A percentile compares a stretch with the other conserved stretches of the same genome.
Evolutionary conservation across 2,888 invertebrate genomes (phyloP).

Genomic region (Clusia tigrina): DNA sequence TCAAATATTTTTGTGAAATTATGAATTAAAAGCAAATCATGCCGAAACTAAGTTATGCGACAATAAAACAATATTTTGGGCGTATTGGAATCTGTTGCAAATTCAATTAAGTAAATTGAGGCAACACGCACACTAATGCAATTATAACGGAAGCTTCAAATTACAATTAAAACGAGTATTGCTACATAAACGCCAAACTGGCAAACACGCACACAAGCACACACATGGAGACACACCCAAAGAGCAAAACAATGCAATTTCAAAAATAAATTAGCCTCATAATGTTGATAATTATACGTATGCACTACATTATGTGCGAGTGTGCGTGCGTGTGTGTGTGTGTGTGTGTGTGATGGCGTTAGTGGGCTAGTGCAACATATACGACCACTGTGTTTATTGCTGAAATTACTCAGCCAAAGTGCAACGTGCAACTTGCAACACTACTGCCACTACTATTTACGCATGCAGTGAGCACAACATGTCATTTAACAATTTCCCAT

Average conservation of each 20-base stretch:
- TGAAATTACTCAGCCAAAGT: slow-evolving; percentile 1
- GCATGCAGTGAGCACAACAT: background rate
- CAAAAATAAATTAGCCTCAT: slow-evolving; percentile 16
- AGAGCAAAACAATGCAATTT: slow-evolving; percentile 9
- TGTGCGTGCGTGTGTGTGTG: background rate
- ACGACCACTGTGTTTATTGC: background rate
- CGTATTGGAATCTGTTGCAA: background rate
- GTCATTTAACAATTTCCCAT: slow-evolving; percentile 1
- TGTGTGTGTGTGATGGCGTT: background rate
- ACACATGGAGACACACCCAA: too few species aligned
- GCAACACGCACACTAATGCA: slow-evolving; percentile 5
- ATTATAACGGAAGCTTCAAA: slow-evolving; percentile 1
- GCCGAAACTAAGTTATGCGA: background rate
- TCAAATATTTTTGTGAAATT: too few species aligned
- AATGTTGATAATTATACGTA: background rate
- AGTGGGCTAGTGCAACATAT: background rate
- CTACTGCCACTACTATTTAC: background rate
- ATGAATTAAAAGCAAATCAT: background rate
- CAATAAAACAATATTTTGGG: slow-evolving; percentile 9
- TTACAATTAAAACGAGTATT: slow-evolving; percentile 4
- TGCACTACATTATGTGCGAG: background rate
- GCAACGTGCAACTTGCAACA: slow-evolving; percentile 23
- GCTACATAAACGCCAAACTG: too few species aligned
- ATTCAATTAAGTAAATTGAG: slow-evolving; percentile 3
- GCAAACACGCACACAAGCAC: background rate